Evolutionary conservation across 2,888 invertebrate species (phyloP), one percentile per base, ranked within the genome.

Genomic region (Himalopsyche kuldschensis): DNA sequence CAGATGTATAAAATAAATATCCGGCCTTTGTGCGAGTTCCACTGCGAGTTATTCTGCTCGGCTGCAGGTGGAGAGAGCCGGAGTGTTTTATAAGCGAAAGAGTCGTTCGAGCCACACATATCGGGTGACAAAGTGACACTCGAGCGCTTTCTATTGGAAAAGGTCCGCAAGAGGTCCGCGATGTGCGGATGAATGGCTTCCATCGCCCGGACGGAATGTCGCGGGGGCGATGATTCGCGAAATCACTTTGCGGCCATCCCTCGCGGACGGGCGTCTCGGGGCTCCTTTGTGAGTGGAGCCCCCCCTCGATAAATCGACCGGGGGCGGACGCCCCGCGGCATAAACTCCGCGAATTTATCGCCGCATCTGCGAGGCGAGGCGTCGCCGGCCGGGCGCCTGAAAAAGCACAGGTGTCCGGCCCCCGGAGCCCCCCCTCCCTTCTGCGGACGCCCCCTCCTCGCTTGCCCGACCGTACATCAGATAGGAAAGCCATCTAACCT

Each of bases 401-500:
- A 87, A 87, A 85, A 87, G 87, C 88, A 87, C 89, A 88, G 88
- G 88, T 89, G 89, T 89, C 89, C 88, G 86, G 88, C 86, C 82
- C 80, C 82, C 83, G 47, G n/a, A 55, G 46, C 47, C 30, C 86
- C n/a, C 85, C 80, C 82, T 82, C 84, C 83, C 83, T 85, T 78
- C 83, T 80, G 69, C 86, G 83, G 86, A 86, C 87, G 82, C 83
- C 84, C 84, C 86, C 83, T 86, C 86, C 86, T 85, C 84, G 85
- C 86, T 83, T 85, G 79, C 82, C 75, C 82, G 75, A 85, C 84
- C 86, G 86, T 85, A 84, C 86, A 86, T 87, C 87, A 91, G 90
- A 91, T 90, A 91, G 91, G 90, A 91, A 91, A 92, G 92, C 93
- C 93, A 92, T 93, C 92, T 90, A 91, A 91, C 90, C 92, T 93